Percentiles rank a stretch among this genome's conserved stretches.
Conservation (phyloP, 2,888 invertebrate species). For the Hololepta plana region DNA sequence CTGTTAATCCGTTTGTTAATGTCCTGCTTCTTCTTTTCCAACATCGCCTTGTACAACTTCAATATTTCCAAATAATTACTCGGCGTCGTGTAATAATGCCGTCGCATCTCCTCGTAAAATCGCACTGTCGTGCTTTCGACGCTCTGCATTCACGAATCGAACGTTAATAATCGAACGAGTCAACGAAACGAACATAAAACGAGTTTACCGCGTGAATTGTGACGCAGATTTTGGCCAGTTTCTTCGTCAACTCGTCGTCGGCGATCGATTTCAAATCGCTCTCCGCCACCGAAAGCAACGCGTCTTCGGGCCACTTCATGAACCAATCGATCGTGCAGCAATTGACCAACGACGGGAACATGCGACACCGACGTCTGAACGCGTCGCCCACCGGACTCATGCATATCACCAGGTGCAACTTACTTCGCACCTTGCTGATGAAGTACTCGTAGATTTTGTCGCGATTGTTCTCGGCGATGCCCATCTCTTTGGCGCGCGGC, state of each 20-base stretch:
- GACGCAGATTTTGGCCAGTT: constrained; percentile 47
- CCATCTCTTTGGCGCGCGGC: constrained; percentile 48
- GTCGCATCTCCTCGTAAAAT: constrained; percentile 64
- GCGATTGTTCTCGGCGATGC: constrained; percentile 44
- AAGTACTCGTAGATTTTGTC: constrained; percentile 76
- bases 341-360: constrained; percentile 88
- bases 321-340: constrained; percentile 95
- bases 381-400: constrained; percentile 85
- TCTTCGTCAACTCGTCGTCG: constrained; percentile 29
- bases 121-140: constrained; percentile 61
- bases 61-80: constrained; percentile 78
- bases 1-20: constrained; percentile 46
- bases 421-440: constrained; percentile 63
- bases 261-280: constrained; percentile 45
- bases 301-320: constrained; percentile 79
- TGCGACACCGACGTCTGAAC: constrained; percentile 71
- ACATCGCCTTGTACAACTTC: constrained; percentile 54
- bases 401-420: constrained; percentile 71
- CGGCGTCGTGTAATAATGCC: constrained; percentile 80
- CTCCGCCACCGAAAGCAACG: constrained; percentile 63
- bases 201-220: constrained; percentile 46
- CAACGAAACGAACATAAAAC: too few relatives aligned
- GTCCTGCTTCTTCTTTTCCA: constrained; percentile 50
- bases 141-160: constrained; percentile 31
- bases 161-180: constrained; percentile 2